Evolutionary conservation across 2,113 vertebrate genomes (phyloP), one percentile per base, ranked within the genome.

Genomic region (Channa argus): DNA sequence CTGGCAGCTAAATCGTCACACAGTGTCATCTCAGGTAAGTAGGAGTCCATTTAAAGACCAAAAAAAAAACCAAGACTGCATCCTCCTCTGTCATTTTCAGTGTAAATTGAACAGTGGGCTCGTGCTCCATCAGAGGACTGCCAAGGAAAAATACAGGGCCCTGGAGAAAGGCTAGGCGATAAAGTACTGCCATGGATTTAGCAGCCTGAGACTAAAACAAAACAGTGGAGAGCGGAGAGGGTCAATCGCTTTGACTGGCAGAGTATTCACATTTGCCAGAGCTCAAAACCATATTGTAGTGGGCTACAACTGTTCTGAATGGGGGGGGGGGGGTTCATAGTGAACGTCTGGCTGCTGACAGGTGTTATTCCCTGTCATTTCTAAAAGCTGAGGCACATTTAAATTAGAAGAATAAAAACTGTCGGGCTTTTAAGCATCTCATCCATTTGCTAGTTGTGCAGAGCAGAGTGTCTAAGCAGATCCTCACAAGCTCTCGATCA

Each of bases 61-160:
- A 80, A 83, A 83, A 67, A 49, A 24, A 7, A n/a, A 37, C 3
- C 34, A 3, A 43, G 1, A 38, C 65, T 53, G 46, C 15, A 62
- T 83, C 75, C 62, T 64, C 43, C 74, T 15, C 41, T 72, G 77
- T 65, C 80, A 83, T 89, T 84, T 58, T 68, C 77, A 61, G 51
- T 63, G 72, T 59, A 71, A 59, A 77, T 72, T 71, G 75, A 34
- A 63, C 43, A 66, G 43, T 55, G 49, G 9, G 76, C 65, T 63
- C 2, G 8, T 33, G 79, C 70, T 75, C 45, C 63, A 65, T 86
- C 77, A 63, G 46, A 70, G 65, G 43, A 67, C 74, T 83, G 64
- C 10, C 45, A 49, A 11, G 13, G 33, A 52, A 14, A 41, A 73
- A 74, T 54, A 68, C 76, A 70, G 38, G 47, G 24, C 60, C 45